A percentile compares a stretch with the other conserved stretches of the same genome.
Conservation (phyloP, 2,113 vertebrate species). For the Prietella phreatophila region DNA sequence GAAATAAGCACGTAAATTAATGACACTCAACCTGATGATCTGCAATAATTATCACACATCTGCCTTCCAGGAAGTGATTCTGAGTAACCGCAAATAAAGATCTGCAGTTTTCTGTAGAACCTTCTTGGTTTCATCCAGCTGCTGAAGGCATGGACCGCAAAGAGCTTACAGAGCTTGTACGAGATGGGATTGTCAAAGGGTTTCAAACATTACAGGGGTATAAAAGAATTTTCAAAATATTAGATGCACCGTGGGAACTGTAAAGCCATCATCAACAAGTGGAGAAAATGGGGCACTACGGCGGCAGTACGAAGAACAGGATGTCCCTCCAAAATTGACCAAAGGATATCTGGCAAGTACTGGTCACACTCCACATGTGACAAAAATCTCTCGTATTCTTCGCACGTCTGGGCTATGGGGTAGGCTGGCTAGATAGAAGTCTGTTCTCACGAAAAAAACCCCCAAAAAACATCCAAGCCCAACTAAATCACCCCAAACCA, state of each 20-base stretch:
- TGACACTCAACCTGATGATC: neutral
- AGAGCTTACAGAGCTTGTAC: neutral
- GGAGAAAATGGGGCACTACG: neutral
- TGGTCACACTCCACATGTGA: neutral
- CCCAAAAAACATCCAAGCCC: neutral
- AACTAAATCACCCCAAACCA: neutral
- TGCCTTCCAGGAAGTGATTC: neutral
- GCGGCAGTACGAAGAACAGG: neutral
- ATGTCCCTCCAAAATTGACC: neutral
- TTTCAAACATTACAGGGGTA: neutral
- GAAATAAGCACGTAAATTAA: neutral
- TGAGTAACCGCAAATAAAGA: neutral
- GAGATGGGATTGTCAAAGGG: neutral
- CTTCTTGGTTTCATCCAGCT: neutral
- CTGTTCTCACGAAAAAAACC: neutral
- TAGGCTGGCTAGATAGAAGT: neutral
- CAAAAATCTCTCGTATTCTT: neutral
- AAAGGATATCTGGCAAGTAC: neutral
- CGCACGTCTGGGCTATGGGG: neutral
- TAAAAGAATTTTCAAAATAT: neutral
- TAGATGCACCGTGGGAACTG: neutral
- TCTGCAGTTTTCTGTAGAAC: neutral
- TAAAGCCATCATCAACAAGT: neutral
- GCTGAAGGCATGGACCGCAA: neutral
- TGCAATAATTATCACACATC: neutral